Evolutionary conservation across 2,113 vertebrate genomes (phyloP).

Genomic region (Cranoglanis bouderius): DNA sequence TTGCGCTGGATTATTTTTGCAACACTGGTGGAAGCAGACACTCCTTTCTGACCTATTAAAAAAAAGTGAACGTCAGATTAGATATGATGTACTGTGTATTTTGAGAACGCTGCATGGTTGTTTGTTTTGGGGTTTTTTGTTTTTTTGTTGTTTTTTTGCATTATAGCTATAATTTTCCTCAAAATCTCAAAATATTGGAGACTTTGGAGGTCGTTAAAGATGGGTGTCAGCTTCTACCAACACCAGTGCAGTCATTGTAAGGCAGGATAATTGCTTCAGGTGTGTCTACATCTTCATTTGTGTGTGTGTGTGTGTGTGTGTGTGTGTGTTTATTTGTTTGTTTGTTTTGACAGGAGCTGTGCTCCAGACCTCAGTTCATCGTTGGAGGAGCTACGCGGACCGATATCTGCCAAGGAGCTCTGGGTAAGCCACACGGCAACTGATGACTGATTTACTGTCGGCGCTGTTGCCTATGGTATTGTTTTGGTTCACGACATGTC

Average conservation of each 20-base stretch:
- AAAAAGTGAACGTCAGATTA: not conserved
- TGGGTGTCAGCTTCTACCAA: not conserved
- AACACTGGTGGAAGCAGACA: not conserved
- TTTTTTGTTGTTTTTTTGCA: not conserved
- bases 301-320: not conserved
- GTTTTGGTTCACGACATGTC: not conserved
- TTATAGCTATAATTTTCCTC: not conserved
- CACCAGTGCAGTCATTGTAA: not conserved
- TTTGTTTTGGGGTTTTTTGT: no score
- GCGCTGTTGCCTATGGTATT: not conserved
- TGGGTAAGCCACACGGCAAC: constrained; percentile 65
- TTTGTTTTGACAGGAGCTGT: constrained; percentile 71
- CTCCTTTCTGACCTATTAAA: not conserved
- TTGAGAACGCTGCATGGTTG: no score
- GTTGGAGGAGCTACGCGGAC: constrained; percentile 76
- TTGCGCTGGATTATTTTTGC: not conserved
- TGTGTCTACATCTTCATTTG: not conserved
- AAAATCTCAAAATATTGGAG: not conserved
- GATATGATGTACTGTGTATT: not conserved
- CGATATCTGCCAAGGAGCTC: constrained; percentile 79
- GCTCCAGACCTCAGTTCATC: constrained; percentile 75
- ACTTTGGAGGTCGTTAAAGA: no score
- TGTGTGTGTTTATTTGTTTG: not conserved
- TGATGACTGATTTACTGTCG: not conserved
- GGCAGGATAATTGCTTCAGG: not conserved